Evolutionary conservation across 1,140 invertebrate species (phyloP).

Genomic region (Drosophila nannoptera): DNA sequence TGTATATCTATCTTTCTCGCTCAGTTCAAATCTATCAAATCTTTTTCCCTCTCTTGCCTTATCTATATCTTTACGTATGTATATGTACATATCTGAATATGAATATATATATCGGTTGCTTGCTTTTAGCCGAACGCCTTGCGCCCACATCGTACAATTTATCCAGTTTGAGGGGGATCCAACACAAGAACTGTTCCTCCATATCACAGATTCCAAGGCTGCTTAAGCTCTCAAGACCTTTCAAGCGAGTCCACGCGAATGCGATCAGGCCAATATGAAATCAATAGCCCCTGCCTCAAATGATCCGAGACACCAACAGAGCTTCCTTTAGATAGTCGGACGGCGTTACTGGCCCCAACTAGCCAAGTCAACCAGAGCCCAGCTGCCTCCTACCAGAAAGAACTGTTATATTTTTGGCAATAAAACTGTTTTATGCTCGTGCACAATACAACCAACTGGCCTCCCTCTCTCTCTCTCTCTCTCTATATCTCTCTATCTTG

Average conservation of each 20-base stretch:
- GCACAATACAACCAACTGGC: neutral
- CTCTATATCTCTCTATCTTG: no score
- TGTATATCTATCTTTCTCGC: neutral
- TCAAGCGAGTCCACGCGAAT: neutral
- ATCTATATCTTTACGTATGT: no score
- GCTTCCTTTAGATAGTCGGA: no score
- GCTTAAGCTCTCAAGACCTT: neutral
- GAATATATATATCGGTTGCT: constrained; percentile 8
- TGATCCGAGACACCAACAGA: no score
- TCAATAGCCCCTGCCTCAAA: no score
- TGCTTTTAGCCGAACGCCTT: constrained; percentile 9
- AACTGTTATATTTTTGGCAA: no score
- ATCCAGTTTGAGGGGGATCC: neutral
- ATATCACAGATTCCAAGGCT: neutral
- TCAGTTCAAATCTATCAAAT: neutral
- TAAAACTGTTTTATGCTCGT: no score
- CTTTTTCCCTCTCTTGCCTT: neutral
- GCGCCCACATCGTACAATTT: neutral
- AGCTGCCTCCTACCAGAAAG: no score
- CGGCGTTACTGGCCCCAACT: no score
- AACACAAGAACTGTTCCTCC: neutral
- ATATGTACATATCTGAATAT: no score
- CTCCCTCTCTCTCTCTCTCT: neutral
- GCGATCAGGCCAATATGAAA: neutral
- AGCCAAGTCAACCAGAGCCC: no score